A percentile compares a stretch with the other conserved stretches of the same genome.
phyloP scores from a whole-genome alignment of 2,888 invertebrate species.

The Trisateles emortualis region DNA sequence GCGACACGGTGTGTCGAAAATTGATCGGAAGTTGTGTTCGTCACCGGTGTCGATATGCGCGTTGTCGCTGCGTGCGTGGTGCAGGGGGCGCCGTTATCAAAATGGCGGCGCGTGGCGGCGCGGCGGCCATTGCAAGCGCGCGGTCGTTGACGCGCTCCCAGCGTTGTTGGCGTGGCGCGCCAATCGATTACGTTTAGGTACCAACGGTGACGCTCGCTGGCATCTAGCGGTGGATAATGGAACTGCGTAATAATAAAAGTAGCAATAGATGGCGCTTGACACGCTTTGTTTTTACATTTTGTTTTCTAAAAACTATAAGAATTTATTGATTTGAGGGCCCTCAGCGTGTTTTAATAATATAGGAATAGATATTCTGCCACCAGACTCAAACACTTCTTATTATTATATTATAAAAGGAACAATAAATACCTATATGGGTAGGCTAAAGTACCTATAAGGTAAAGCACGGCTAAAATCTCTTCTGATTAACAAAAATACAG shows the following conservation, averaged over 20 bases:
- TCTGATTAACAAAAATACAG: no score
- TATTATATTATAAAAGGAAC: no score
- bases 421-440: no score
- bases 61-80: conserved; percentile 36
- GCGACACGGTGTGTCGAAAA: conserved; percentile 31
- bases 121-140: conserved; percentile 58
- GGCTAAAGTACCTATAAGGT: no score
- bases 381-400: no score
- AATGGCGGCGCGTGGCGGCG: conserved; percentile 73
- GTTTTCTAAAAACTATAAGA: no score
- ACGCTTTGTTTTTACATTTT: background rate
- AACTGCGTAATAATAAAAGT: conserved; percentile 19
- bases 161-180: conserved; percentile 52
- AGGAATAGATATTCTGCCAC: no score
- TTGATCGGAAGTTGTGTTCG: conserved; percentile 17
- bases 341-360: no score
- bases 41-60: conserved; percentile 35
- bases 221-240: conserved; percentile 58
- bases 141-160: conserved; percentile 77
- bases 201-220: conserved; percentile 56
- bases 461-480: no score
- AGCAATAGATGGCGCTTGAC: conserved; percentile 59
- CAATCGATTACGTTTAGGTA: conserved; percentile 60
- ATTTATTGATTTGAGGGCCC: no score
- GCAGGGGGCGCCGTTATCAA: conserved; percentile 72